Base-by-base conservation (phyloP, 2,888 invertebrate genomes). In the Cataglyphis rosenhaueri region DNA sequence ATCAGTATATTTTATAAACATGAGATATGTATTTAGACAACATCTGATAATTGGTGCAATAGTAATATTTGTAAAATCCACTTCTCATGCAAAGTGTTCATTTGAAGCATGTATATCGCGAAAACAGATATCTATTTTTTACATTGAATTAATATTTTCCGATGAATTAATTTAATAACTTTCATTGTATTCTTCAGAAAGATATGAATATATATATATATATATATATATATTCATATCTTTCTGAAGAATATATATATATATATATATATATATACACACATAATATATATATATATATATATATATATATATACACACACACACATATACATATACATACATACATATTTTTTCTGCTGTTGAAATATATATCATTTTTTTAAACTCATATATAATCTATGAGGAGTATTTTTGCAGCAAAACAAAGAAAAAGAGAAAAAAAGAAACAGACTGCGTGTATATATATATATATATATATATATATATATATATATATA, bases 1-100 rank as follows among this genome's bases (percentile, higher is more conserved):
- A 89, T 87, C 84, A 86, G 82, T 88, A 86, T 87, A 88, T 92
- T 92, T 89, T 89, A 52, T 52, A 91, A 92, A 92, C 85, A 89
- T 74, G 83, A 85, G 87, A 91, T 21, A 52, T 21, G 10, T 62
- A 38, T 73, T 64, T 74, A 57, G 38, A 84, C 35, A 88, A 41
- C 90, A 92, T 92, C 91, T 92, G 92, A 92, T 91, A 87, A 71
- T 75, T 83, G 84, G 71, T 82, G 52, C 65, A 70, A 81, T 70
- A 66, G 66, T 66, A 76, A 29, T 9, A 55, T 84, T 85, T 84
- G 59, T 79, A 87, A 82, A 65, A 84, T 78, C 25, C 59, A 70
- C 78, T 87, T 87, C 85, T 85, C 68, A 75, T 62, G 79, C 68
- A 61, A 90, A 79, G 84, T 90, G 87, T 89, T 89, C 90, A 88